A percentile compares a stretch with the other conserved stretches of the same genome.
Evolutionary conservation across 2,888 invertebrate species (phyloP).

Genomic region (Epirrhoe alternata): DNA sequence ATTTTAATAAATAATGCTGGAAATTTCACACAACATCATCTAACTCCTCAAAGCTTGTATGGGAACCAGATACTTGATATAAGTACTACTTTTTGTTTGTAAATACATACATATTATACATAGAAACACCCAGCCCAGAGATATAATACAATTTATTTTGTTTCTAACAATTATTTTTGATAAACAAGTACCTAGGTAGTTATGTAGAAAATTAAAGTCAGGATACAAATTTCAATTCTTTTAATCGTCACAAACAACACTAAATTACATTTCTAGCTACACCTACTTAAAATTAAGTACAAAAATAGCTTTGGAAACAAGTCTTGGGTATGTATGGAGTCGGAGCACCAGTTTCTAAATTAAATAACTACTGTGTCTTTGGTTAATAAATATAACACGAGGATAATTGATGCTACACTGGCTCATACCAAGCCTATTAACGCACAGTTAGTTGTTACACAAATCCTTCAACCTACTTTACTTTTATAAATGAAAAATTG

Average conservation of each 20-base stretch:
- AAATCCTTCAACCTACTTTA: no score
- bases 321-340: slow-evolving; percentile 10
- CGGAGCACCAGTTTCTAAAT: slow-evolving; percentile 3
- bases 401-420: slow-evolving; percentile 10
- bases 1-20: no score
- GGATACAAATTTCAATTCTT: not conserved
- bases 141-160: no score
- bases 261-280: not conserved
- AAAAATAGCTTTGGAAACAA: slow-evolving; percentile 21
- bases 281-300: slow-evolving; percentile 13
- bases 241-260: slow-evolving; percentile 10
- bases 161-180: no score
- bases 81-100: no score
- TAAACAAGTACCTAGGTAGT: no score
- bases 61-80: no score
- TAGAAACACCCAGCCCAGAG: no score
- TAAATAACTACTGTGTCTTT: slow-evolving; percentile 23
- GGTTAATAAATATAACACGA: slow-evolving; percentile 19
- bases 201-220: not conserved
- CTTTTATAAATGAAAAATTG: no score
- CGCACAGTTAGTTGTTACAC: not conserved
- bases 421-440: not conserved
- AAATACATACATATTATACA: no score
- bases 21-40: no score
- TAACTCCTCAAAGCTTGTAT: no score